Evolutionary conservation across 2,113 vertebrate genomes (phyloP).

Genomic region (Abramis brama): DNA sequence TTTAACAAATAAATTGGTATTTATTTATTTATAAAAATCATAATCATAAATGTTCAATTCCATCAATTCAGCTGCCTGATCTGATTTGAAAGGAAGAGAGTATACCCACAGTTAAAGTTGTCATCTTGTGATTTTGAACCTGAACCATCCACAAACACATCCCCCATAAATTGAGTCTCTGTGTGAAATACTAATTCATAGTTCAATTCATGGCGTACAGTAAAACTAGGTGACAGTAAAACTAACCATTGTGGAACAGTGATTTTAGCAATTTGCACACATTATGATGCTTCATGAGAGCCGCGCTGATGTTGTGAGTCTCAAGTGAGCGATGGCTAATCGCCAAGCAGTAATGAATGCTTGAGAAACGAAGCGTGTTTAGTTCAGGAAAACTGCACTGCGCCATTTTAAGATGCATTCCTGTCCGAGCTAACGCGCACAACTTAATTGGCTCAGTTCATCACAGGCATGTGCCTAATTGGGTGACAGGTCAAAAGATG

Average conservation of each 20-base stretch:
- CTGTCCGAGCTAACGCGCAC: conserved; percentile 63
- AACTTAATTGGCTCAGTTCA: conserved; percentile 73
- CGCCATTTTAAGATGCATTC: conserved; percentile 64
- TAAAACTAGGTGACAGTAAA: background rate
- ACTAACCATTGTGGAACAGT: background rate
- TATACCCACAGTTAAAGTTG: too few species aligned
- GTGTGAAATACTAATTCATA: background rate
- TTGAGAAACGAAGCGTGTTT: conserved; percentile 20
- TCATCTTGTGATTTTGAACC: too few species aligned
- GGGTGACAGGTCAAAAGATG: conserved; percentile 64
- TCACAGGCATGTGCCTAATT: conserved; percentile 68
- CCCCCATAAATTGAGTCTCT: background rate
- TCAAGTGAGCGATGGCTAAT: conserved; percentile 40
- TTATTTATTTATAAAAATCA: too few species aligned
- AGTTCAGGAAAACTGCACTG: conserved; percentile 59
- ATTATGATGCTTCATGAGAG: conserved; percentile 18
- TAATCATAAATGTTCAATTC: too few species aligned
- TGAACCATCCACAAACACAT: too few species aligned
- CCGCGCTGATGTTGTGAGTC: background rate
- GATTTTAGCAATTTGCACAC: conserved; percentile 11
- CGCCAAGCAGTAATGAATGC: conserved; percentile 28
- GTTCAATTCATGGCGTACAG: background rate
- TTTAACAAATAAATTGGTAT: too few species aligned
- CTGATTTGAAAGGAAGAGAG: too few species aligned
- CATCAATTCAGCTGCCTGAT: too few species aligned